Evolutionary conservation across 1,140 invertebrate genomes (phyloP).

Genomic region (Temnothorax curvispinosus): DNA sequence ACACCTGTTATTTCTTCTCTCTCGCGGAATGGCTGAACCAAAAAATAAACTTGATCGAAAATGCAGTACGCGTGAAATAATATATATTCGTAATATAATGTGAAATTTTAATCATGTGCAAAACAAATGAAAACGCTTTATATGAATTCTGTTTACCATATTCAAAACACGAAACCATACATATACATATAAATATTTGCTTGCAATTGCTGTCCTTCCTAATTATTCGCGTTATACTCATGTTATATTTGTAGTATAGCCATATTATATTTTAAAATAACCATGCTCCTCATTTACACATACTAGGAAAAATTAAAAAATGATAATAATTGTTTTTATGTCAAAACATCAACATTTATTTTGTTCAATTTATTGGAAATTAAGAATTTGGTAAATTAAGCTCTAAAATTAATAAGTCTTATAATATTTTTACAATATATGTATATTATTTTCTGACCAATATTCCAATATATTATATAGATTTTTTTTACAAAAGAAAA

Average conservation of each 20-base stretch:
- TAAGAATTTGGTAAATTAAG: neutral
- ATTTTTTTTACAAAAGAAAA: neutral
- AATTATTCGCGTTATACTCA: neutral
- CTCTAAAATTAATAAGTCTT: neutral
- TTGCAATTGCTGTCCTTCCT: neutral
- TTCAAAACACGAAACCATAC: neutral
- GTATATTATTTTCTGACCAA: conserved; percentile 3
- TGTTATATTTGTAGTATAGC: neutral
- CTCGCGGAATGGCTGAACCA: neutral
- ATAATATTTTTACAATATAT: neutral
- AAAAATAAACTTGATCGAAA: neutral
- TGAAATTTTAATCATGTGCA: neutral
- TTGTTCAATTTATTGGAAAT: neutral
- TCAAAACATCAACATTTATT: neutral
- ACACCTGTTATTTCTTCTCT: conserved; percentile 48
- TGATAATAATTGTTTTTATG: neutral
- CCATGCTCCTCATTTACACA: no score
- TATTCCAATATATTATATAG: neutral
- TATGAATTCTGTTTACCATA: neutral
- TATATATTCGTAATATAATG: neutral
- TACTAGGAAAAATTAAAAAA: neutral
- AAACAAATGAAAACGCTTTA: neutral
- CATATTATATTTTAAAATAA: neutral
- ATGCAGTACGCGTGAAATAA: neutral
- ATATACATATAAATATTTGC: neutral